Base-by-base conservation (phyloP, 2,113 vertebrate species). In the Nothoprocta perdicaria region DNA sequence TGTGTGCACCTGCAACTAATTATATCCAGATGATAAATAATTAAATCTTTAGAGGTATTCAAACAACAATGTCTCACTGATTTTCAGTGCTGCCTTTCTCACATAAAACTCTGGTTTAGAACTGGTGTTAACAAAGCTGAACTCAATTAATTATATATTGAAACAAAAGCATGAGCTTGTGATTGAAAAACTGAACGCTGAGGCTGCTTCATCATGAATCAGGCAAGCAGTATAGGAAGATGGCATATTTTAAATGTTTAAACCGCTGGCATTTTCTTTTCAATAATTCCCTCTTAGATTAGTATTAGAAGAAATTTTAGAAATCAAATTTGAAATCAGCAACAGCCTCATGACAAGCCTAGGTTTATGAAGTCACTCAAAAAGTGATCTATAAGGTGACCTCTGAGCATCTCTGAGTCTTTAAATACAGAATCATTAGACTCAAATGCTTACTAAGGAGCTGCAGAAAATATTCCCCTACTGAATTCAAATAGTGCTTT, bases 1-100 rank as follows among this genome's bases (percentile, higher is more conserved):
- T 88, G 26, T 63, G 8, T 24, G 24, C 86, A 91, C 84, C 84
- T 95, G 90, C 60, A 90, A 33, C 40, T 89, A 84, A 92, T 94
- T 67, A 58, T 78, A 81, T 79, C 83, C 63, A 88, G 84, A 96
- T 80, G 45, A 66, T 65, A 72, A 53, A 84, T 52, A 58, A 58
- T 82, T 79, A 84, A 27, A 55, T 62, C 80, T 84, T 85, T 61
- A 60, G 66, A 76, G 45, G 38, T 15, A 58, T 75, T 77, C 35
- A 52, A 40, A 53, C 62, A 14, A 67, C 80, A 84, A 27, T 43
- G 16, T 46, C 90, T 60, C 24, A 50, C 26, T 86, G 62, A 74
- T 23, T 90, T 72, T 86, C 71, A 80, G 16, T 31, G 57, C 60
- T 80, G 50, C 89, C 8, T 94, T 88, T 50, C 19, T 96, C 63